Evolutionary conservation across 1,140 invertebrate genomes (phyloP).

Genomic region (Pseudomyrmex concolor): DNA sequence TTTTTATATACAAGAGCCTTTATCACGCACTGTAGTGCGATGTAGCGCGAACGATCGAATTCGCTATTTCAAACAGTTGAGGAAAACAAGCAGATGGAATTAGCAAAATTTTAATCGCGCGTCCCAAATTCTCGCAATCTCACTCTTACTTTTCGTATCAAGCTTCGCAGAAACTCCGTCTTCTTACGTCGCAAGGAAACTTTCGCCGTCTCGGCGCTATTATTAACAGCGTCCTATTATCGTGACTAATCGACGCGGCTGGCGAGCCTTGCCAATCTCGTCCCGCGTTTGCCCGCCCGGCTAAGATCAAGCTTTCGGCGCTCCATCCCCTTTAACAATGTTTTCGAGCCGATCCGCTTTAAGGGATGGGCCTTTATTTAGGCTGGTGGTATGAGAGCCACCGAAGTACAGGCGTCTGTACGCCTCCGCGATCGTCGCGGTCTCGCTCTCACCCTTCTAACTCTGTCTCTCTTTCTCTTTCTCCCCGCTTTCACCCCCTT

Average conservation of each 20-base stretch:
- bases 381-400: conserved; percentile 72
- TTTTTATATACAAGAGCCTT: too few species aligned
- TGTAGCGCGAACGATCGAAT: too few species aligned
- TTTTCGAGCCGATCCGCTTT: conserved; percentile 83
- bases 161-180: conserved; percentile 7
- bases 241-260: conserved; percentile 34
- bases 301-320: conserved; percentile 26
- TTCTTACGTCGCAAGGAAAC: background rate
- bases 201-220: conserved; percentile 31
- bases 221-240: conserved; percentile 45
- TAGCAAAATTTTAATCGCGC: background rate
- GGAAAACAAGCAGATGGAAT: background rate
- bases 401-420: conserved; percentile 67
- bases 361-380: conserved; percentile 84
- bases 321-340: conserved; percentile 83
- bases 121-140: background rate
- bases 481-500: conserved; percentile 43
- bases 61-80: too few species aligned
- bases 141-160: background rate
- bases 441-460: conserved; percentile 57
- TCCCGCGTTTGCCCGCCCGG: background rate
- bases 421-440: conserved; percentile 68
- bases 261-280: conserved; percentile 32
- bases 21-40: too few species aligned
- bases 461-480: conserved; percentile 52